These are phyloP conservation scores for Clytia hemisphaerica DNA, from an alignment of 30 jellyfish, hydroid and myxozoan genomes.

Conservation along the genomic window DNA sequence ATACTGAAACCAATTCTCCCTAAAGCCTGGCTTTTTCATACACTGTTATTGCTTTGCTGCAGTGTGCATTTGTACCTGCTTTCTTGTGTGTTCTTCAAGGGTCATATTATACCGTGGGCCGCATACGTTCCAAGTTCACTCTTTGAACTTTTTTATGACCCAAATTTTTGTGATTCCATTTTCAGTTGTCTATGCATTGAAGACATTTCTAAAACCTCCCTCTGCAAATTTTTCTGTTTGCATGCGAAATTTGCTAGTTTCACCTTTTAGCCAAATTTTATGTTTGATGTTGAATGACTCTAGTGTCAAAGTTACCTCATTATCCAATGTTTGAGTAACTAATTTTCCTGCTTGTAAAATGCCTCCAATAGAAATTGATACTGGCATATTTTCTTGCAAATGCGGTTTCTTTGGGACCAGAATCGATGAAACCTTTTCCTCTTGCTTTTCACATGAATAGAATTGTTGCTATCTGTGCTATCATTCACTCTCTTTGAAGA, in stretches of 20 bases:
- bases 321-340: constrained; percentile 6
- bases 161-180: not conserved
- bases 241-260: not conserved
- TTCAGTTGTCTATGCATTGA: not conserved
- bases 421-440: too few relatives aligned
- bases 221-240: constrained; percentile 10
- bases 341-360: too few relatives aligned
- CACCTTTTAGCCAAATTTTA: not conserved
- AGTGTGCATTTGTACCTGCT: constrained; percentile 25
- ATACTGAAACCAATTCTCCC: too few relatives aligned
- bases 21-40: too few relatives aligned
- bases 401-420: too few relatives aligned
- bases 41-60: constrained; percentile 16
- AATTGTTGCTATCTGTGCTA: too few relatives aligned
- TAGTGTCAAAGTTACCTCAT: not conserved
- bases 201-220: constrained; percentile 27
- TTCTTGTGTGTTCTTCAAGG: constrained; percentile 29
- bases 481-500: too few relatives aligned
- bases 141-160: constrained; percentile 20
- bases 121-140: not conserved
- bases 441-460: too few relatives aligned
- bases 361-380: too few relatives aligned
- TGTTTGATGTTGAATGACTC: not conserved
- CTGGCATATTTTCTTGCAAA: too few relatives aligned
- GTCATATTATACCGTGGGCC: not conserved